A percentile compares a stretch with the other conserved stretches of the same genome.
phyloP scores from a whole-genome alignment of 2,797 vertebrate species.

The Myotis vivesi region DNA sequence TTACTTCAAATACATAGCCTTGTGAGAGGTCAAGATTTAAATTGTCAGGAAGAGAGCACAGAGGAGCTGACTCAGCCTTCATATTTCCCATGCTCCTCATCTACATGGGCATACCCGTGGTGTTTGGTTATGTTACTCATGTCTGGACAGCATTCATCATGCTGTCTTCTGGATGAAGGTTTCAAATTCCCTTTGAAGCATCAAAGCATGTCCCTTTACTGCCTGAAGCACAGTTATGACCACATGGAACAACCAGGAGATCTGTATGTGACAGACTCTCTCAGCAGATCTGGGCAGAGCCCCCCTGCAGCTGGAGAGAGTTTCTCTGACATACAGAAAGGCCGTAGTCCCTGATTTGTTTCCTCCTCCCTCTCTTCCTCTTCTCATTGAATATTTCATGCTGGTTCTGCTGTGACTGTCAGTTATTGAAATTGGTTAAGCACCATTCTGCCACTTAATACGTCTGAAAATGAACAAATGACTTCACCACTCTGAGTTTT shows the following conservation, averaged over 20 bases:
- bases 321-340: not conserved
- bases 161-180: not conserved
- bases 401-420: not conserved
- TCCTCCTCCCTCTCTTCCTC: not conserved
- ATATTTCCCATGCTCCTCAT: not conserved
- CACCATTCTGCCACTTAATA: not conserved
- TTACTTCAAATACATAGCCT: not conserved
- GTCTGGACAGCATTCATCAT: slow-evolving; percentile 18
- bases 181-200: slow-evolving; percentile 56
- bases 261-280: not conserved
- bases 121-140: not conserved
- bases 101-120: not conserved
- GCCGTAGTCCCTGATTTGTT: not conserved
- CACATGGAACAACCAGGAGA: slow-evolving; percentile 3
- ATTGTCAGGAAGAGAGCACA: not conserved
- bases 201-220: slow-evolving; percentile 47
- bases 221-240: slow-evolving; percentile 26
- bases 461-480: not conserved
- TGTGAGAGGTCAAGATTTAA: not conserved
- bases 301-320: not conserved
- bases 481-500: not conserved
- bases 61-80: not conserved
- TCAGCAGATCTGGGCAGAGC: not conserved
- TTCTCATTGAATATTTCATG: not conserved
- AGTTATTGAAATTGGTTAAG: not conserved